These are phyloP conservation scores for Etheostoma nigrum DNA, from an alignment of 2,797 vertebrate genomes.

Conservation along the genomic window DNA sequence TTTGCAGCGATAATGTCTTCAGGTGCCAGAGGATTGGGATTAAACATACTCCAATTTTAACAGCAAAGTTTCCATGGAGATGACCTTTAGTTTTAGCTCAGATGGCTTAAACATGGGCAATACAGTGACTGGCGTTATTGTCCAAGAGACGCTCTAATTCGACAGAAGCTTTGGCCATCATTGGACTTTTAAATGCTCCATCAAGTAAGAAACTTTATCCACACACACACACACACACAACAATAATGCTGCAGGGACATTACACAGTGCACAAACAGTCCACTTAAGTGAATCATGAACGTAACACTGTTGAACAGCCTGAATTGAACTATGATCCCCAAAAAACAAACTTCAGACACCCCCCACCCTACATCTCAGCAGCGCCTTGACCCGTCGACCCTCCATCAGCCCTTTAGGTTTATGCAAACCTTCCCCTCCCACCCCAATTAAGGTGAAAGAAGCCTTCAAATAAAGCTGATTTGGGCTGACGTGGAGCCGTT, in stretches of 20 bases:
- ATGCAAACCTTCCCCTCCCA: constrained; percentile 35
- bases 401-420: constrained; percentile 24
- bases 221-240: neutral
- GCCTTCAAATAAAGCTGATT: constrained; percentile 77
- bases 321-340: constrained; percentile 54
- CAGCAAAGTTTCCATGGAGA: constrained; percentile 81
- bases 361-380: constrained; percentile 36
- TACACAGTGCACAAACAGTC: constrained; percentile 11
- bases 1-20: constrained; percentile 84
- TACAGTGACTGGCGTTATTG: constrained; percentile 58
- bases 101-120: constrained; percentile 42
- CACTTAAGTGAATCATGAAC: constrained; percentile 30
- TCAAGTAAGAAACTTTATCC: constrained; percentile 61
- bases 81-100: constrained; percentile 81
- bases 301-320: constrained; percentile 61
- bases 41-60: constrained; percentile 82
- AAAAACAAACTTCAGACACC: constrained; percentile 61
- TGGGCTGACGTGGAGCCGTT: constrained; percentile 66
- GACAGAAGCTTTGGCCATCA: constrained; percentile 51
- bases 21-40: constrained; percentile 83
- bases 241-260: neutral
- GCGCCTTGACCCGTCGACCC: constrained; percentile 39
- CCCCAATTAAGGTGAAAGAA: constrained; percentile 76
- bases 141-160: constrained; percentile 54
- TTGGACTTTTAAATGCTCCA: constrained; percentile 69